Base-by-base conservation (phyloP, 2,888 invertebrate species). In the Eupeodes latifasciatus region DNA sequence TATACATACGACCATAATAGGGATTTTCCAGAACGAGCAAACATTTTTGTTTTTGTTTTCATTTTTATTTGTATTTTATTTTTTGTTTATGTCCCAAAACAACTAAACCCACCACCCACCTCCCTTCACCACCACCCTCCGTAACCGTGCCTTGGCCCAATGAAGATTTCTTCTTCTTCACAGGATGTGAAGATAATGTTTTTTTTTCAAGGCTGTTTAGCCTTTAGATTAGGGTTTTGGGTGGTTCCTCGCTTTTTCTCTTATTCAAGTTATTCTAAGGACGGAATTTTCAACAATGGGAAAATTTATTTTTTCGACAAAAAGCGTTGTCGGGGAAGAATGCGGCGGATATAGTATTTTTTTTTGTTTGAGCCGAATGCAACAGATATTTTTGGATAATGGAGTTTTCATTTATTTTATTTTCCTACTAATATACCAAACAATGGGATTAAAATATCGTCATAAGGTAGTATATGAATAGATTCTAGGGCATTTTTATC, bases 311-410 rank as follows among this genome's bases (percentile, higher is more conserved):
- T 81, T 62, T 44, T 66, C 44, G 34, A 51, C 14, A 85, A 78
- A 72, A 59, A 67, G 11, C 36, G 40, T 49, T 71, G 27, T n/a
- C 55, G 40, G 10, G 44, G 69, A 19, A 36, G 47, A 11, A 12
- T 51, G 27, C 27, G 10, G 69, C 40, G 49, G 12, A 53, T 10
- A 69, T n/a, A 19, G 5, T 34, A 75, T 71, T 76, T 71, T 59
- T 72, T 55, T 36, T 78, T 53, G 66, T 51, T 71, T 27, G 59
- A 66, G 40, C 64, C 76, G 72, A 87, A 83, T 80, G 86, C 86
- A 87, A 87, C 86, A 87, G 80, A 83, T 87, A 83, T 79, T 87
- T 80, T 87, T 72, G 62, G 62, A 62, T 83, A 83, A 71, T 80
- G 51, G 64, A 51, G 47, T 72, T 57, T 64, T 69, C 64, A 34